A percentile compares a stretch with the other conserved stretches of the same genome.
Evolutionary conservation across 1,140 invertebrate species (phyloP).

Genomic region (Zaprionus davidi): DNA sequence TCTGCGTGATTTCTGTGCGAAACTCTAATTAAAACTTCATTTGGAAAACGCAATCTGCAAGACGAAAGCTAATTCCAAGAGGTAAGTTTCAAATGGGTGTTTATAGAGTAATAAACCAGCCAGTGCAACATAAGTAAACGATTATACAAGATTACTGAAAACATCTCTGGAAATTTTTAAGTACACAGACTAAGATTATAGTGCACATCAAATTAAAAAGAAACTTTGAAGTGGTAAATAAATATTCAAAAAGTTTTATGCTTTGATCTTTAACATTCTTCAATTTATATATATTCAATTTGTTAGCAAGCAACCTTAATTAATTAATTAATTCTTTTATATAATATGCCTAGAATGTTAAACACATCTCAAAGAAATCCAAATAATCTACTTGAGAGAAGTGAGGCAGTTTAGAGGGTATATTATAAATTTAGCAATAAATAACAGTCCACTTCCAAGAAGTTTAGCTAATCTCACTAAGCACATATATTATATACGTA

Average conservation of each 20-base stretch:
- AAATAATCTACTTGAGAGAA: not conserved
- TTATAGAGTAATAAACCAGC: not conserved
- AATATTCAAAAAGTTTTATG: no score
- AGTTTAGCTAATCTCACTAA: not conserved
- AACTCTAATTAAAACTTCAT: constrained; percentile 2
- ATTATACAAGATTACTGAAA: not conserved
- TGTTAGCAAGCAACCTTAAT: not conserved
- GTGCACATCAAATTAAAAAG: not conserved
- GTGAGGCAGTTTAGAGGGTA: not conserved
- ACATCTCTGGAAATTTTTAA: not conserved
- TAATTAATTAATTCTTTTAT: no score
- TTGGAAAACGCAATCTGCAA: constrained; percentile 15
- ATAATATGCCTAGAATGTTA: not conserved
- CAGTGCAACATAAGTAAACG: not conserved
- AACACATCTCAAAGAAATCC: not conserved
- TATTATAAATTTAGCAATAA: no score
- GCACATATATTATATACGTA: not conserved
- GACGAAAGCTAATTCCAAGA: not conserved
- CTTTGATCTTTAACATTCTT: no score
- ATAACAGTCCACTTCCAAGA: not conserved
- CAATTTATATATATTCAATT: not conserved
- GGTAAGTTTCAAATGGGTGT: constrained; percentile 11
- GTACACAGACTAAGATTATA: not conserved
- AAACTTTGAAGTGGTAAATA: not conserved
- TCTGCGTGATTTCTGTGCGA: constrained; percentile 40